Base-by-base conservation (phyloP, 2,888 invertebrate genomes). In the Acholoe squamosa region DNA sequence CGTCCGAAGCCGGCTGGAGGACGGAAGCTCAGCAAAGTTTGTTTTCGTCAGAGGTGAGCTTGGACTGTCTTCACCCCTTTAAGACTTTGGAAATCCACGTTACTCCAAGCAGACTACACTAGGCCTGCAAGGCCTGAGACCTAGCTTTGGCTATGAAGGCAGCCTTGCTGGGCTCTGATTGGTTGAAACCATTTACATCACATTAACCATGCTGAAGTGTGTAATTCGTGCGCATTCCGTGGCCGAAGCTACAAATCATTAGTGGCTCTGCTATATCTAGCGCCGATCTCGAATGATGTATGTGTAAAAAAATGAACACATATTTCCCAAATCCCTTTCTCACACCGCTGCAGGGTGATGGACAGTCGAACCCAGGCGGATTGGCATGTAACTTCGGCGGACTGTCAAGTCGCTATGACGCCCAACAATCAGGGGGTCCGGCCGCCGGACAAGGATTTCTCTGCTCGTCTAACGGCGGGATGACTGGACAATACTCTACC, bases 261-360 rank as follows among this genome's bases (percentile, higher is more conserved):
- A 84, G 86, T 56, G 84, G 86, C 31, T 86, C 25, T 51, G 89
- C 67, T 89, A 91, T 89, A 86, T 89, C 91, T 77, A 86, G 84
- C 71, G 25, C 67, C 33, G 51, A 76, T 52, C 43, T 51, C 33
- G 86, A 43, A 91, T 91, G 91, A 91, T 91, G 91, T 89, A 91
- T 86, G 89, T 91, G 84, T 86, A 91, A 91, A 91, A 84, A 91
- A 90, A 91, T 91, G 91, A 91, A 91, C 91, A 89, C 91, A n/a
- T 91, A 91, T 90, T 91, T 91, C 77, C 91, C 91, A 52, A 89
- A 89, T 76, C 91, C 89, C 43, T 91, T 91, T 77, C 89, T 90
- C 16, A 76, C 91, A 16, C 77, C 91, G 52, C 88, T 91, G 12
- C 89, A 86, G 67, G 91, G 91, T 51, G 91, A 91, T 51, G 88